Base-by-base conservation (phyloP, 1,140 invertebrate genomes). In the Teleopsis dalmanni region DNA sequence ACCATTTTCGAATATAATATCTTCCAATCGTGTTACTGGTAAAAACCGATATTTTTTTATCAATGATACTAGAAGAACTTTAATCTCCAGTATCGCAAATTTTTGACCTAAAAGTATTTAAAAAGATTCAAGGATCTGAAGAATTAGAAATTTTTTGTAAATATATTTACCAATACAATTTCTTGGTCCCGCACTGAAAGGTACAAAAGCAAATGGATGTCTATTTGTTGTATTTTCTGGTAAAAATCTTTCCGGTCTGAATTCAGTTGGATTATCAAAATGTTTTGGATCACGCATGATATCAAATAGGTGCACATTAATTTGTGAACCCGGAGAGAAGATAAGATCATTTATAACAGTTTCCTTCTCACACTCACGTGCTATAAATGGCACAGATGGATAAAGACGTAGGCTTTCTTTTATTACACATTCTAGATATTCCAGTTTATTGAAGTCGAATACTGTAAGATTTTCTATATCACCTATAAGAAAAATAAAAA, bases 221-320 rank as follows among this genome's bases (percentile, higher is more conserved):
- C 72, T 50, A 59, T 67, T 56, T 47, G 65, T 13, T 13, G 61
- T 33, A 76, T 63, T 73, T 86, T 91, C 63, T 78, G 74, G 41
- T 54, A 50, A 56, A 70, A 91, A 91, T 56, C 87, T 70, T n/a
- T 90, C 85, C 0, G 89, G 89, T 57, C 82, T 74, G 59, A 87
- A 93, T 26, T 65, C 69, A 7, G 82, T 65, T 0, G 89, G 88
- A 57, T 91, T 76, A 4, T 84, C 77, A 65, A 80, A 91, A 44
- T 76, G 47, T 0, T 68, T 57, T 1, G 73, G 63, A 59, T 82
- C 74, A 22, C 79, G 69, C 62, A 87, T 83, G 8, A 85, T 61
- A 36, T 72, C 72, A 43, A 72, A 75, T n/a, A 71, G 65, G 27
- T 68, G 55, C 26, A 81, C 61, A 25, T 71, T 59, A 0, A 75